phyloP scores from a whole-genome alignment of 1,140 invertebrate species.

The Meloidogyne exigua region DNA sequence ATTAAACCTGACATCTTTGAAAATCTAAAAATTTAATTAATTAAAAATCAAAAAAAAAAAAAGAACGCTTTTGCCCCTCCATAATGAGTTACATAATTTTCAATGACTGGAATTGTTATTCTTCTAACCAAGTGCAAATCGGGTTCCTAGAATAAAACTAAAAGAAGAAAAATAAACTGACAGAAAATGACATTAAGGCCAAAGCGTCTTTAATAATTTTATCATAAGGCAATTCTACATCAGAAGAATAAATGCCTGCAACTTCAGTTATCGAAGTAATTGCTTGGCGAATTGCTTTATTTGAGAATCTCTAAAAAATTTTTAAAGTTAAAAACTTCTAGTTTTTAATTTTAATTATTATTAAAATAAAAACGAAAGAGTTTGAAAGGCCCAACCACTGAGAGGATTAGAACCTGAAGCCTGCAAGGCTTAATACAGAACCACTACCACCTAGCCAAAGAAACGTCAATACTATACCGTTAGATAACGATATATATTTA shows the following conservation, averaged over 20 bases:
- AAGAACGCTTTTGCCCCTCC: conserved; percentile 26
- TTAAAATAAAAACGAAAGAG: background rate
- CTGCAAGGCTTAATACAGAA: no score
- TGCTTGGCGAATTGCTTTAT: conserved; percentile 47
- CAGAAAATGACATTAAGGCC: conserved; percentile 47
- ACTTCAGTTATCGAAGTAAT: conserved; percentile 50
- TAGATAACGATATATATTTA: no score
- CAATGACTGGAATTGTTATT: conserved; percentile 40
- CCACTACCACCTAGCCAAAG: no score
- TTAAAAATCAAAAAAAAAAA: conserved; percentile 25
- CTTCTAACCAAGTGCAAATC: conserved; percentile 42
- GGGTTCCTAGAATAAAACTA: conserved; percentile 34
- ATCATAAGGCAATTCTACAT: conserved; percentile 42
- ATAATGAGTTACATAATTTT: conserved; percentile 41
- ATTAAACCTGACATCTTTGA: conserved; percentile 18
- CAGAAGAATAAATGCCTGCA: conserved; percentile 31
- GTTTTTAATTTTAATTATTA: no score
- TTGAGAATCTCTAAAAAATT: conserved; percentile 44
- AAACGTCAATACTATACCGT: no score
- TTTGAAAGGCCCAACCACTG: no score
- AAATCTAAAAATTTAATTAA: conserved; percentile 30
- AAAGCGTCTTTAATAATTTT: conserved; percentile 43
- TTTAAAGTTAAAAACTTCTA: conserved; percentile 26
- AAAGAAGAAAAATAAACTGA: conserved; percentile 27
- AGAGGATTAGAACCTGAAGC: no score